phyloP scores from a whole-genome alignment of 2,888 invertebrate species.

The Molorchus minor region DNA sequence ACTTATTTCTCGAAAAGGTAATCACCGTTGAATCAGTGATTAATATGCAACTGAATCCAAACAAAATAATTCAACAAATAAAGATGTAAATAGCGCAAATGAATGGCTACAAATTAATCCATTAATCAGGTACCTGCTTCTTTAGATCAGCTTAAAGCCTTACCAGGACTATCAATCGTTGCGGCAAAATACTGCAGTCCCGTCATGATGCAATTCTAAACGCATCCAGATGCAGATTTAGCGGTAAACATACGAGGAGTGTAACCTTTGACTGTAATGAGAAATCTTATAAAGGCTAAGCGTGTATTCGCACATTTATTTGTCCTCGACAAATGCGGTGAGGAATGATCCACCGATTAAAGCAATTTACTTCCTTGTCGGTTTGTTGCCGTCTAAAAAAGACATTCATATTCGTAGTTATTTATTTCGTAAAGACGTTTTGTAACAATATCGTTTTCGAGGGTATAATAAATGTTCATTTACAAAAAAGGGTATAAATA shows the following conservation, averaged over 20 bases:
- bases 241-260: conserved; percentile 1
- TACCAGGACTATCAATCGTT: conserved; percentile 6
- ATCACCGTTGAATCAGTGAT: background rate
- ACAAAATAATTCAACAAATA: conserved; percentile 9
- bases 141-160: conserved; percentile 9
- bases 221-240: conserved; percentile 10
- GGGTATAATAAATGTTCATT: too few species aligned
- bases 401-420: too few species aligned
- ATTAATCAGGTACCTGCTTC: conserved; percentile 10
- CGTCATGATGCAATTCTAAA: conserved; percentile 9
- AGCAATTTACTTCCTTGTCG: conserved; percentile 5
- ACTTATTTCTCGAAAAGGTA: background rate
- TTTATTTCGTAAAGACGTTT: too few species aligned
- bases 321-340: conserved; percentile 5
- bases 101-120: conserved; percentile 8
- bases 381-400: background rate
- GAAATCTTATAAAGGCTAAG: conserved; percentile 1
- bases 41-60: conserved; percentile 1
- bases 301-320: conserved; percentile 18
- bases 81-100: conserved; percentile 7
- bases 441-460: too few species aligned
- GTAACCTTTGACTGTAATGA: conserved; percentile 11
- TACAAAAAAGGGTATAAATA: too few species aligned
- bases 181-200: conserved; percentile 8
- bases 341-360: conserved; percentile 1